Percentiles rank a stretch among this genome's conserved stretches.
phyloP scores from a whole-genome alignment of 2,797 vertebrate genomes.

The Sardinella longiceps region DNA sequence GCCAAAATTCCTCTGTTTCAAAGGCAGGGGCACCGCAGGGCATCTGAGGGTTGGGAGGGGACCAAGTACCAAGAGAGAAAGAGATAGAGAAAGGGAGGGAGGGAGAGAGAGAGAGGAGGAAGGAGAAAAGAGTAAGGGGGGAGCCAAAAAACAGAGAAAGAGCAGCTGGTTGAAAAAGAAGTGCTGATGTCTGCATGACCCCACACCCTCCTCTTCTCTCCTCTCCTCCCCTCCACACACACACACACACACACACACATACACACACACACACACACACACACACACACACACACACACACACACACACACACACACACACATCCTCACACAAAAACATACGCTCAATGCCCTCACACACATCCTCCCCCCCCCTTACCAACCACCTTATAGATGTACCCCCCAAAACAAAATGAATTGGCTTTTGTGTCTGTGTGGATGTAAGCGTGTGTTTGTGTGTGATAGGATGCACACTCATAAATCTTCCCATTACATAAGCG shows the following conservation, averaged over 20 bases:
- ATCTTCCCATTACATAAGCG: not conserved
- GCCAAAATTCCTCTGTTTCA: conserved; percentile 4
- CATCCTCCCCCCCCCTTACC: too few species aligned
- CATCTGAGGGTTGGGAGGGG: not conserved
- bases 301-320: not conserved
- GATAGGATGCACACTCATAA: conserved; percentile 16
- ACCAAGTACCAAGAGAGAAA: not conserved
- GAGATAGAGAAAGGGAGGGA: not conserved
- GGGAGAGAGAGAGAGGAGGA: not conserved
- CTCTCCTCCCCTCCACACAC: not conserved
- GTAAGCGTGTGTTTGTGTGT: not conserved
- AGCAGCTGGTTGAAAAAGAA: conserved; percentile 6
- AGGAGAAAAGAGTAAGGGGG: not conserved
- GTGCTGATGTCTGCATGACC: not conserved
- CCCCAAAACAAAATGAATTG: not conserved
- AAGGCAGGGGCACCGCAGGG: not conserved
- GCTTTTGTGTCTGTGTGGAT: conserved; percentile 2
- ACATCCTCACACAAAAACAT: not conserved
- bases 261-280: not conserved
- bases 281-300: not conserved
- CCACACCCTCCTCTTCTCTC: too few species aligned
- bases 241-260: not conserved
- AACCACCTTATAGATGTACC: too few species aligned
- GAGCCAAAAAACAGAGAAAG: not conserved
- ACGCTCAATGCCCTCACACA: too few species aligned